A percentile compares a stretch with the other conserved stretches of the same genome.
These are phyloP conservation scores for Sebastes oblongus DNA, from an alignment of 2,797 vertebrate genomes.

Conservation along the genomic window DNA sequence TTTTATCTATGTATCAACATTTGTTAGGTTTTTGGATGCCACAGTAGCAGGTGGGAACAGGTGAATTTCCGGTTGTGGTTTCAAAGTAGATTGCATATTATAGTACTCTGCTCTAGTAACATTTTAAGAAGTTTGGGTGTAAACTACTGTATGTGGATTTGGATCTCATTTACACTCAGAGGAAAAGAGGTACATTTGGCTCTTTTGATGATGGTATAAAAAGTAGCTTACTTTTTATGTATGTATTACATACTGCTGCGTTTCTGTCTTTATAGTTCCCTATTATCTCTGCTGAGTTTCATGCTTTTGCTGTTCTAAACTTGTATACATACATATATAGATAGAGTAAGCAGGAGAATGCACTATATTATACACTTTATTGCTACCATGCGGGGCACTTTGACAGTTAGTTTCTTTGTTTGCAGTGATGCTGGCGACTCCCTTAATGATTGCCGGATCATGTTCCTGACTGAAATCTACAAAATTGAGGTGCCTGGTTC, in stretches of 20 bases:
- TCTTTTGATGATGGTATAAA: not conserved
- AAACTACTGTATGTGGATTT: not conserved
- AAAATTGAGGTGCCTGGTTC: conserved; percentile 93
- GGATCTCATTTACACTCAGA: not conserved
- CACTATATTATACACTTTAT: not conserved
- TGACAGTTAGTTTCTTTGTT: conserved; percentile 3
- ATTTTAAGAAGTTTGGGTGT: not conserved
- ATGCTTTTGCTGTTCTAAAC: not conserved
- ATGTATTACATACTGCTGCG: no score
- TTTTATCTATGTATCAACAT: not conserved
- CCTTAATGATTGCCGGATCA: conserved; percentile 91
- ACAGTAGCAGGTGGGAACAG: conserved; percentile 1
- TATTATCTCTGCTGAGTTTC: not conserved
- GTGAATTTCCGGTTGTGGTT: not conserved
- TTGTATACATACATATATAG: not conserved
- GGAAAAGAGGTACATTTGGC: not conserved
- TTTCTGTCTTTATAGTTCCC: not conserved
- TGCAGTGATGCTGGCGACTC: conserved; percentile 88
- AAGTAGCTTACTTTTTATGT: not conserved
- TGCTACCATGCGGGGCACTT: not conserved
- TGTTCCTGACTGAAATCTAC: conserved; percentile 93
- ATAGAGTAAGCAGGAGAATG: not conserved
- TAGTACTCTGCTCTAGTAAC: not conserved
- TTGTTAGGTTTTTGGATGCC: not conserved
- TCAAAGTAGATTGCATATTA: not conserved